Percentiles rank a stretch among this genome's conserved stretches.
These are phyloP conservation scores for Acanthosepion esculentum DNA, from an alignment of 2,888 invertebrate genomes.

Conservation along the genomic window DNA sequence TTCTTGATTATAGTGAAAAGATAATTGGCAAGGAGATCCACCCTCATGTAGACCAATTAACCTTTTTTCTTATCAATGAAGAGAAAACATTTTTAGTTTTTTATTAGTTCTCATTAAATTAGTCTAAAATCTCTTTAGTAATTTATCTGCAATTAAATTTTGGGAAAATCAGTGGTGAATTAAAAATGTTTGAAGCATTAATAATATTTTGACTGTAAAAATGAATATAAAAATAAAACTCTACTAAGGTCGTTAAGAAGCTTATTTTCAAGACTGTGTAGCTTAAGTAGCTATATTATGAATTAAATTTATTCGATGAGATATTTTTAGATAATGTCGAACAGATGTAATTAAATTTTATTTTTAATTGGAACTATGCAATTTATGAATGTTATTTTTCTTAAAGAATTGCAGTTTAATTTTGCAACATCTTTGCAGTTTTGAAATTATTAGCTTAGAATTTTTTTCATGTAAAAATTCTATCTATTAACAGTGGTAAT, in stretches of 20 bases:
- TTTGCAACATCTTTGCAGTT: too few relatives aligned
- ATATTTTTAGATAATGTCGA: too few relatives aligned
- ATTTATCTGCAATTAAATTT: neutral
- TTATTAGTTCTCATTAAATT: conserved; percentile 1
- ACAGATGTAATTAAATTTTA: too few relatives aligned
- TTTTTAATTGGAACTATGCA: too few relatives aligned
- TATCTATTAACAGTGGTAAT: too few relatives aligned
- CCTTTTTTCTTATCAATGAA: neutral
- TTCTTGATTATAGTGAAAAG: neutral
- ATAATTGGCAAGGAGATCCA: neutral
- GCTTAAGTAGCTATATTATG: too few relatives aligned
- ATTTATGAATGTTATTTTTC: too few relatives aligned
- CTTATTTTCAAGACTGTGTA: too few relatives aligned
- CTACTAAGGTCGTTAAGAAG: neutral
- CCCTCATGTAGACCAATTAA: neutral
- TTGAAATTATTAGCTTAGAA: too few relatives aligned
- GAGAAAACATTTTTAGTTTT: neutral
- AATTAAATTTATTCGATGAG: too few relatives aligned
- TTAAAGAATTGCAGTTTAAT: too few relatives aligned
- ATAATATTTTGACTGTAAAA: neutral
- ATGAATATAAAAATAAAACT: neutral
- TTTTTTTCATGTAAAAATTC: too few relatives aligned
- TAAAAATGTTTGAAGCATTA: neutral
- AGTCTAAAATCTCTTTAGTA: neutral
- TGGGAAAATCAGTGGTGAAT: neutral